These are phyloP conservation scores for Electrophaes corylata DNA, from an alignment of 2,888 invertebrate genomes.

Conservation along the genomic window DNA sequence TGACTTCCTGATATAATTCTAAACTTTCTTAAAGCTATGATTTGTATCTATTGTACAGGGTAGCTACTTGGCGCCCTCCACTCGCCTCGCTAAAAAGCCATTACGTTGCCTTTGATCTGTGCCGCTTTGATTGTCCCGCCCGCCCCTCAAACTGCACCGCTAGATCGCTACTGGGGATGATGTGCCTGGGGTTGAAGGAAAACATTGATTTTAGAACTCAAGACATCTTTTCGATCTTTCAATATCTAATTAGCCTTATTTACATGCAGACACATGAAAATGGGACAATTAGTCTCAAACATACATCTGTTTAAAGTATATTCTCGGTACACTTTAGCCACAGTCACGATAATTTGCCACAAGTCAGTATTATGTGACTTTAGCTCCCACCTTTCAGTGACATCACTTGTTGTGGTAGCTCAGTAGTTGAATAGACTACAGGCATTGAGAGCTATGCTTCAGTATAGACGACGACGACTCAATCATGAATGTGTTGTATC, in stretches of 20 bases:
- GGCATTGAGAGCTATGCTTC: constrained; percentile 10
- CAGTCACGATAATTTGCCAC: constrained; percentile 18
- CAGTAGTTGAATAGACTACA: constrained; percentile 6
- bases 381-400: constrained; percentile 6
- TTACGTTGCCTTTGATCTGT: constrained; percentile 75
- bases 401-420: background rate
- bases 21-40: background rate
- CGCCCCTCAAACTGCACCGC: constrained; percentile 66
- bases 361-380: constrained; percentile 8
- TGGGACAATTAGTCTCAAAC: too few species aligned
- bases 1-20: background rate
- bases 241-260: constrained; percentile 1
- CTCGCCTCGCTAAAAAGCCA: constrained; percentile 72
- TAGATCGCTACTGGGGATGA: constrained; percentile 33
- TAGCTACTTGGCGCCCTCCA: constrained; percentile 60
- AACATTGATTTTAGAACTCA: constrained; percentile 7
- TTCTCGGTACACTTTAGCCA: background rate
- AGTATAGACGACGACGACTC: constrained; percentile 1
- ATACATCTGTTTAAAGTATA: background rate
- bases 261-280: background rate
- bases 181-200: background rate
- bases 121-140: constrained; percentile 73
- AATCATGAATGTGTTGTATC: constrained; percentile 5
- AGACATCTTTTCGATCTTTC: background rate
- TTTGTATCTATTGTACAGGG: constrained; percentile 34